Evolutionary conservation across 2,888 invertebrate genomes (phyloP), one percentile per base, ranked within the genome.

Genomic region (Hirtodrosophila confusa): DNA sequence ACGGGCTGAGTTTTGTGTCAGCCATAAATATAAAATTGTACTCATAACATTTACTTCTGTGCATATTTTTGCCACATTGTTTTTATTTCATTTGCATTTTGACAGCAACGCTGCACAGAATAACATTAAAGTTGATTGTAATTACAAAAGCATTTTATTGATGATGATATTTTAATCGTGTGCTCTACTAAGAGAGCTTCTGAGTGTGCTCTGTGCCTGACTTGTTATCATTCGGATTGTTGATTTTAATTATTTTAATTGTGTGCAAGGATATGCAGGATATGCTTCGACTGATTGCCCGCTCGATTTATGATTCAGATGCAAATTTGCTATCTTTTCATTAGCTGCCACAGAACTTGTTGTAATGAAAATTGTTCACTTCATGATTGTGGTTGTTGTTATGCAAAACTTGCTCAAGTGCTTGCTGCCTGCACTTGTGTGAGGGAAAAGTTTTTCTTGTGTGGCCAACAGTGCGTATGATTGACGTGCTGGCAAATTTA

Each of bases 211-310:
- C 35, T 24, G 36, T 65, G 57, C 11, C 33, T 43, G 23, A 49
- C 29, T 69, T 80, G 78, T 69, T 78, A 58, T 78, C 41, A 69
- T 53, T 55, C 50, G 41, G 60, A 79, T 68, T 77, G 72, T 82
- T 82, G 77, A 67, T 72, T 82, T 82, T 82, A 79, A 82, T 82
- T 79, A 79, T 72, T 77, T 79, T 50, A 77, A 66, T 70, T 65
- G 64, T 51, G 64, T 73, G 49, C 68, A 53, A 31, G 63, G 24
- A 58, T 49, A n/a, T 37, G 33, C 33, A 40, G 56, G 3, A 48
- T 29, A 35, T 36, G 50, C 50, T 36, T 45, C 11, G 11, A n/a
- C 24, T 17, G 27, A 53, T 33, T 33, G 36, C n/a, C 35, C 3
- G 23, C 27, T 40, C 35, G 44, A 41, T 23, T 50, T 27, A 41